Evolutionary conservation across 2,888 invertebrate genomes (phyloP).

Genomic region (Carabus problematicus): DNA sequence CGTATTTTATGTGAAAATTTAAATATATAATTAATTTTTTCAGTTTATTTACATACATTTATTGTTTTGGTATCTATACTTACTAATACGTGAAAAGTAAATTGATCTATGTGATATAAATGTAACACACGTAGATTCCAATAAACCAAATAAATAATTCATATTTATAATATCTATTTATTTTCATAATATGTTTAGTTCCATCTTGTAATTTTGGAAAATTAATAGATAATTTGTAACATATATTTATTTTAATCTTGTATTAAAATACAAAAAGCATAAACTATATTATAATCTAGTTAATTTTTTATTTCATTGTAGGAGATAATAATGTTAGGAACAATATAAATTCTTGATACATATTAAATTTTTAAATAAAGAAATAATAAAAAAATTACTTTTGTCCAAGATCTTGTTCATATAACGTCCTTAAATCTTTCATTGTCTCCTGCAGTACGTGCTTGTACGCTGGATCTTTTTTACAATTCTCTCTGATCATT

Average conservation of each 20-base stretch:
- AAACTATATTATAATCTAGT: background rate
- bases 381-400: background rate
- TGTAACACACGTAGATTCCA: too few relatives aligned
- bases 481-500: slow-evolving; percentile 17
- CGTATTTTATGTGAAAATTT: slow-evolving; percentile 43
- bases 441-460: slow-evolving; percentile 13
- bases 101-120: too few relatives aligned
- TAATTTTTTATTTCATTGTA: background rate
- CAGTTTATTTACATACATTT: background rate
- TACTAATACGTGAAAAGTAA: background rate
- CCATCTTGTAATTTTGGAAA: too few relatives aligned
- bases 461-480: slow-evolving; percentile 21
- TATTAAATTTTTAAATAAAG: background rate
- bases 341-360: too few relatives aligned
- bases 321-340: background rate
- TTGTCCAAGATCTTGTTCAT: slow-evolving; percentile 12
- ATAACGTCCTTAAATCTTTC: slow-evolving; percentile 22
- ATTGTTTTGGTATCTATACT: background rate
- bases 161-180: too few relatives aligned
- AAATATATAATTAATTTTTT: slow-evolving; percentile 1
- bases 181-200: too few relatives aligned
- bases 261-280: too few relatives aligned
- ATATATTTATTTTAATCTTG: too few relatives aligned
- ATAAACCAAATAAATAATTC: too few relatives aligned
- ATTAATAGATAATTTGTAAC: too few relatives aligned